These are phyloP conservation scores for Catalaphyllia jardinei DNA, from an alignment of 64 coral and sea anemone genomes.

Conservation along the genomic window DNA sequence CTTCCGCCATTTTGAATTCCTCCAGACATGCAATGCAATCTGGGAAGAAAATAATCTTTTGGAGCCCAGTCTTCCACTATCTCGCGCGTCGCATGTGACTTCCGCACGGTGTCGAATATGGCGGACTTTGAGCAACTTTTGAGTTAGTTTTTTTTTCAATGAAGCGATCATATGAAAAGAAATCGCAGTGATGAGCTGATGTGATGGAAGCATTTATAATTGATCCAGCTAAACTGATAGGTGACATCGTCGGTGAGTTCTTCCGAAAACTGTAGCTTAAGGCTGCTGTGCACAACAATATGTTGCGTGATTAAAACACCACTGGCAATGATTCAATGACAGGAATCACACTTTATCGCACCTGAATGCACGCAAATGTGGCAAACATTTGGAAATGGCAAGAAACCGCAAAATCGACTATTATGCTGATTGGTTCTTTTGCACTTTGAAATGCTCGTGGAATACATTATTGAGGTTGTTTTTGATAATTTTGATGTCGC, in stretches of 20 bases:
- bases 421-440: not conserved
- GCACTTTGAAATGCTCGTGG: too few species aligned
- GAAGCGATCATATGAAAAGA: not conserved
- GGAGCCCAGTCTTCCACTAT: slow-evolving; percentile 1
- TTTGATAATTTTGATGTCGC: too few species aligned
- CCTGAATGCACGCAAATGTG: not conserved
- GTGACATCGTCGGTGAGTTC: slow-evolving; percentile 22
- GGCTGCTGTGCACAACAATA: not conserved
- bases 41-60: slow-evolving; percentile 25
- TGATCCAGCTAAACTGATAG: slow-evolving; percentile 37
- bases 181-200: not conserved
- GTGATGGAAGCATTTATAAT: slow-evolving; percentile 39
- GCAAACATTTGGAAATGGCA: not conserved
- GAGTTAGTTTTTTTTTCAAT: not conserved
- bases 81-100: not conserved
- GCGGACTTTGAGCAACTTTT: slow-evolving; percentile 25
- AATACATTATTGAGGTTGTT: too few species aligned
- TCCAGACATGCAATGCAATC: not conserved
- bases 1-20: slow-evolving; percentile 26
- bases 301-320: not conserved
- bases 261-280: not conserved
- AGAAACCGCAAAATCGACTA: not conserved
- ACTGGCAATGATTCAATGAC: not conserved
- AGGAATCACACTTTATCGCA: not conserved
- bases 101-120: not conserved